Evolutionary conservation across 1,140 invertebrate species (phyloP).

Genomic region (Nasonia giraulti): DNA sequence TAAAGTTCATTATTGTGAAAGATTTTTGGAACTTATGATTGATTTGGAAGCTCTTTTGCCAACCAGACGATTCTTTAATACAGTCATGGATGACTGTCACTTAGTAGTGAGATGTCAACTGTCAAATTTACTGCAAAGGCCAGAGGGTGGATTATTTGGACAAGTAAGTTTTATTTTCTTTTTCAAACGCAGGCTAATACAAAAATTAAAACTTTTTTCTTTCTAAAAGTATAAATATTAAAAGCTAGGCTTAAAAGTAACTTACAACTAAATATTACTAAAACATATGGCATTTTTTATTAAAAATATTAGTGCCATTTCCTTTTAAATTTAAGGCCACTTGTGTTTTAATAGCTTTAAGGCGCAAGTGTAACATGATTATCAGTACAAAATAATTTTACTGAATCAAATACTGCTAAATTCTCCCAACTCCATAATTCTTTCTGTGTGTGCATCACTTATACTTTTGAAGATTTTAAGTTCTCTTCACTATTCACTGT

Average conservation of each 20-base stretch:
- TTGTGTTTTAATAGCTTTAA: slow-evolving; percentile 21
- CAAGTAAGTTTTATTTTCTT: slow-evolving; percentile 80
- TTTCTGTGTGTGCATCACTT: background rate
- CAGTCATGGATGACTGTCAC: slow-evolving; percentile 95
- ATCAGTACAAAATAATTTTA: slow-evolving; percentile 35
- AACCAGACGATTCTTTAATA: slow-evolving; percentile 97
- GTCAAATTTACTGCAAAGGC: slow-evolving; percentile 82
- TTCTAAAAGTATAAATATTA: slow-evolving; percentile 54
- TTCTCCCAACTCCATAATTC: slow-evolving; percentile 6
- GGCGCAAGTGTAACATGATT: slow-evolving; percentile 9
- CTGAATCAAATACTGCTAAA: background rate
- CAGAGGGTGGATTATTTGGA: slow-evolving; percentile 93
- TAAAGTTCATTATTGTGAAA: slow-evolving; percentile 91
- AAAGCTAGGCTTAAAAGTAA: slow-evolving; percentile 47
- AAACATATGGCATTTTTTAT: slow-evolving; percentile 36
- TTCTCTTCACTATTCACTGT: background rate
- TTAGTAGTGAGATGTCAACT: slow-evolving; percentile 92
- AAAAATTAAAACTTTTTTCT: slow-evolving; percentile 52
- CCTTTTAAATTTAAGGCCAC: slow-evolving; percentile 22
- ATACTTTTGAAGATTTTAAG: background rate
- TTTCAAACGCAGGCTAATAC: slow-evolving; percentile 39
- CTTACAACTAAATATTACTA: slow-evolving; percentile 41
- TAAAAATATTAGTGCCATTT: slow-evolving; percentile 44
- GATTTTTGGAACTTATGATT: slow-evolving; percentile 96
- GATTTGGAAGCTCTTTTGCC: slow-evolving; percentile 96